A percentile compares a stretch with the other conserved stretches of the same genome.
phyloP scores from a whole-genome alignment of 2,113 vertebrate genomes.

The Pterophyllum scalare region DNA sequence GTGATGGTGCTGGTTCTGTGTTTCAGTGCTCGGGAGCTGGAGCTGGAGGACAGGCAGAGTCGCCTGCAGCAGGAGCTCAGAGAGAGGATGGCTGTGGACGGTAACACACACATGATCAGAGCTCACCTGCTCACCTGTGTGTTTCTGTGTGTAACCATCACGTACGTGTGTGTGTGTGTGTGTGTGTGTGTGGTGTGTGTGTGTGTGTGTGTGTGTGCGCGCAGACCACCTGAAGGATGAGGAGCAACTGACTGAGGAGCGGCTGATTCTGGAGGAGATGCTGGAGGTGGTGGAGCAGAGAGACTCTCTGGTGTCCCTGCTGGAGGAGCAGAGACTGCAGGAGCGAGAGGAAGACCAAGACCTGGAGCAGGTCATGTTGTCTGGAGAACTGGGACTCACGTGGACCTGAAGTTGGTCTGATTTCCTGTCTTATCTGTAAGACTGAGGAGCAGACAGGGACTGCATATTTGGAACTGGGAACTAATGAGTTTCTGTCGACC shows the following conservation, averaged over 20 bases:
- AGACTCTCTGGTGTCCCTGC: conserved; percentile 89
- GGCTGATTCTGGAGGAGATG: conserved; percentile 94
- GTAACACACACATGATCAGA: conserved; percentile 67
- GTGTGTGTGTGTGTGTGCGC: too few relatives aligned
- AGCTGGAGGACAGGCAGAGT: conserved; percentile 96
- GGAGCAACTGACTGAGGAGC: conserved; percentile 89
- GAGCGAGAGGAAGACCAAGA: conserved; percentile 91
- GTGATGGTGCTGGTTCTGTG: neutral
- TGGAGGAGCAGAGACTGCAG: conserved; percentile 90
- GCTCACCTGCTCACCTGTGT: neutral
- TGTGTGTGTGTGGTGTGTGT: too few relatives aligned
- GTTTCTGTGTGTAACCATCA: neutral
- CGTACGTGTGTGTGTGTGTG: neutral
- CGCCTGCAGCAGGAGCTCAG: conserved; percentile 94
- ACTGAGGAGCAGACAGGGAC: neutral
- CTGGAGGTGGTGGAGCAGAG: conserved; percentile 96
- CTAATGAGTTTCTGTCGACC: neutral
- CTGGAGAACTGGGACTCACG: conserved; percentile 81
- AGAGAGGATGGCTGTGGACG: conserved; percentile 94
- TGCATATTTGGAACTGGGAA: neutral
- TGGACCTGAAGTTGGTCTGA: conserved; percentile 23
- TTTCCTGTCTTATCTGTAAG: neutral
- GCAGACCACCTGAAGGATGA: conserved; percentile 92
- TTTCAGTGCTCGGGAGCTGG: conserved; percentile 91
- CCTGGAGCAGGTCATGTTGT: conserved; percentile 88